Evolutionary conservation across 2,888 invertebrate genomes (phyloP).

Genomic region (Thysanoteuthis rhombus): DNA sequence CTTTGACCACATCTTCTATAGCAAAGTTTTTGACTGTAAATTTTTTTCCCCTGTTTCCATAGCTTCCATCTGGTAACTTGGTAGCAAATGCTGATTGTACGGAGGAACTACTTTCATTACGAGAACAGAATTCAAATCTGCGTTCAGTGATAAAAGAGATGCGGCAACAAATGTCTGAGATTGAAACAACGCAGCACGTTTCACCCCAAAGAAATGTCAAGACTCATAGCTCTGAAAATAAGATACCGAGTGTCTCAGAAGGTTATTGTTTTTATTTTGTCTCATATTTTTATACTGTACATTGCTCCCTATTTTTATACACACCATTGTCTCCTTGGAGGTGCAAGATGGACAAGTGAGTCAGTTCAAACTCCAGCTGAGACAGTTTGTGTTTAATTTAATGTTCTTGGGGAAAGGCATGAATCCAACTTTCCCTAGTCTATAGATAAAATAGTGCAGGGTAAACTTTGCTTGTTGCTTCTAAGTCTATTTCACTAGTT

Average conservation of each 20-base stretch:
- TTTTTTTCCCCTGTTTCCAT: background rate
- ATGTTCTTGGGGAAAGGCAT: too few relatives aligned
- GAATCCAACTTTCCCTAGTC: too few relatives aligned
- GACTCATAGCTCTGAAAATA: background rate
- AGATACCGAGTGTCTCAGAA: background rate
- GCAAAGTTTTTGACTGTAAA: background rate
- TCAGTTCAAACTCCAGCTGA: too few relatives aligned
- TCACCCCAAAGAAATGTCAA: background rate
- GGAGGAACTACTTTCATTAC: background rate
- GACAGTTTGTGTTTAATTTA: too few relatives aligned
- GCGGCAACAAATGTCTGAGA: constrained; percentile 50
- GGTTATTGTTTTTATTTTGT: background rate
- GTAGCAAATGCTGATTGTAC: background rate
- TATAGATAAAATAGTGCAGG: too few relatives aligned
- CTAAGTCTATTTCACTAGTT: too few relatives aligned
- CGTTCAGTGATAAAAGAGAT: constrained; percentile 61
- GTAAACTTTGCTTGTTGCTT: too few relatives aligned
- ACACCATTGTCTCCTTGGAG: too few relatives aligned
- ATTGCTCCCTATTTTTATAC: too few relatives aligned
- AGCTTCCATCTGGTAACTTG: background rate
- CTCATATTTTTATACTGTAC: too few relatives aligned
- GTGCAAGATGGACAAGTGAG: too few relatives aligned
- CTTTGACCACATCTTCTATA: too few relatives aligned
- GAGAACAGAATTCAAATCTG: constrained; percentile 55
- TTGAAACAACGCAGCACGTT: background rate